Percentiles rank a stretch among this genome's conserved stretches.
Conservation (phyloP, 92 coral and sea anemone genomes). For the Epizoanthus fatuus region DNA sequence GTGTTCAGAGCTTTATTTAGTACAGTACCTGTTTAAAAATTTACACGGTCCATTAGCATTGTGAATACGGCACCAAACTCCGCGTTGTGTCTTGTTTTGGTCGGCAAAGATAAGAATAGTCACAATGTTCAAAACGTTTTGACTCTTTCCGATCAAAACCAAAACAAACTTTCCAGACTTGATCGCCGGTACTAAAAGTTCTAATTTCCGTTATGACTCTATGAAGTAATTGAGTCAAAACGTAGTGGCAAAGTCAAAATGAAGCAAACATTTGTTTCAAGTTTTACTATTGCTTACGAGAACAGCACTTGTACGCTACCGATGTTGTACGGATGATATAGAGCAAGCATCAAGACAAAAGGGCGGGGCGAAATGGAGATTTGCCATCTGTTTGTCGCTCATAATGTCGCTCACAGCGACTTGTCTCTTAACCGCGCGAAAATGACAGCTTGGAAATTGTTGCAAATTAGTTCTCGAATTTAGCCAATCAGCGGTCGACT, state of each 20-base stretch:
- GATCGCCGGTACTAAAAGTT: background rate
- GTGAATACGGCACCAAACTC: conserved; percentile 4
- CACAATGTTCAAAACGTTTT: conserved; percentile 29
- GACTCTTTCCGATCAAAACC: conserved; percentile 15
- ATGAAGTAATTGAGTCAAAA: background rate
- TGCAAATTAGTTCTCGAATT: conserved; percentile 72
- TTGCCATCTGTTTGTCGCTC: conserved; percentile 47
- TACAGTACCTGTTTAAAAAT: conserved; percentile 38
- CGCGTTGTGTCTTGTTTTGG: conserved; percentile 25
- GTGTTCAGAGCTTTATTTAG: background rate
- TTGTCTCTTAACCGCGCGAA: conserved; percentile 34
- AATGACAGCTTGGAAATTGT: conserved; percentile 78
- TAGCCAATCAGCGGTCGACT: conserved; percentile 72
- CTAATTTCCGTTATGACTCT: too few species aligned
- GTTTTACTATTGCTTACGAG: background rate
- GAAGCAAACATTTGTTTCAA: background rate
- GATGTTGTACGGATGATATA: background rate
- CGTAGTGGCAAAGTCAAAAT: background rate
- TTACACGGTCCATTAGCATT: conserved; percentile 29
- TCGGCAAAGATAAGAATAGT: conserved; percentile 34
- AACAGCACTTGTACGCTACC: background rate
- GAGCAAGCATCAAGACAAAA: background rate
- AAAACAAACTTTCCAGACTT: conserved; percentile 27
- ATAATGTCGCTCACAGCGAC: conserved; percentile 10
- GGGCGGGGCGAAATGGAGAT: conserved; percentile 17